These are phyloP conservation scores for Phanerotoma sp. DNA, from an alignment of 2,888 invertebrate species.

Conservation along the genomic window DNA sequence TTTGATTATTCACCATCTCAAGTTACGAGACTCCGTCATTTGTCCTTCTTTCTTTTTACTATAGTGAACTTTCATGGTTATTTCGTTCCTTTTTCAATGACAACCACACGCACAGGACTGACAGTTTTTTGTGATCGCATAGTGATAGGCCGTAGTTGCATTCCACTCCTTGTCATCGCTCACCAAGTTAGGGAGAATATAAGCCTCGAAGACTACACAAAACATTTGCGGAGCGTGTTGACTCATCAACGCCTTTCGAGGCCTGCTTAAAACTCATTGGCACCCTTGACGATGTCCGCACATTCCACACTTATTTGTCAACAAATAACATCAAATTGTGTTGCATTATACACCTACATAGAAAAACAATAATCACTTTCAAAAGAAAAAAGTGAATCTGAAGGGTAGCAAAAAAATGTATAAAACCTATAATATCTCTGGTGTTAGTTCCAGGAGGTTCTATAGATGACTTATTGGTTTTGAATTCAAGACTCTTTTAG, in stretches of 20 bases:
- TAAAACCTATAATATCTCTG: too few species aligned
- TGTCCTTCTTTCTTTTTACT: constrained; percentile 18
- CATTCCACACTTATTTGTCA: constrained; percentile 49
- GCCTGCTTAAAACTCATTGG: constrained; percentile 44
- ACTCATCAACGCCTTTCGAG: constrained; percentile 53
- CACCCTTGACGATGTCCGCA: constrained; percentile 52
- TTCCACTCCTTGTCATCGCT: constrained; percentile 42
- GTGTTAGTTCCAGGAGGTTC: too few species aligned
- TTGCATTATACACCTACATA: too few species aligned
- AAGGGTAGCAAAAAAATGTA: too few species aligned
- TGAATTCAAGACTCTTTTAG: too few species aligned
- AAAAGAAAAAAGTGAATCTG: too few species aligned
- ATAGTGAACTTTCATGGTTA: not conserved
- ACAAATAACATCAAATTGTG: too few species aligned
- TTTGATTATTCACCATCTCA: constrained; percentile 38
- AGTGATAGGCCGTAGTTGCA: constrained; percentile 47
- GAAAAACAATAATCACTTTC: too few species aligned
- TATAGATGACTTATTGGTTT: too few species aligned
- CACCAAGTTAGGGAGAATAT: constrained; percentile 44
- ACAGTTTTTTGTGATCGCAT: constrained; percentile 44
- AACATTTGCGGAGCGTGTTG: constrained; percentile 52
- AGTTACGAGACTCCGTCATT: constrained; percentile 33
- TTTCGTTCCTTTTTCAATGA: not conserved
- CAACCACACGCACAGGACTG: not conserved
- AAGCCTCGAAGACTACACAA: constrained; percentile 42